Base-by-base conservation (phyloP, 2,797 vertebrate genomes). In the Cuniculus paca region DNA sequence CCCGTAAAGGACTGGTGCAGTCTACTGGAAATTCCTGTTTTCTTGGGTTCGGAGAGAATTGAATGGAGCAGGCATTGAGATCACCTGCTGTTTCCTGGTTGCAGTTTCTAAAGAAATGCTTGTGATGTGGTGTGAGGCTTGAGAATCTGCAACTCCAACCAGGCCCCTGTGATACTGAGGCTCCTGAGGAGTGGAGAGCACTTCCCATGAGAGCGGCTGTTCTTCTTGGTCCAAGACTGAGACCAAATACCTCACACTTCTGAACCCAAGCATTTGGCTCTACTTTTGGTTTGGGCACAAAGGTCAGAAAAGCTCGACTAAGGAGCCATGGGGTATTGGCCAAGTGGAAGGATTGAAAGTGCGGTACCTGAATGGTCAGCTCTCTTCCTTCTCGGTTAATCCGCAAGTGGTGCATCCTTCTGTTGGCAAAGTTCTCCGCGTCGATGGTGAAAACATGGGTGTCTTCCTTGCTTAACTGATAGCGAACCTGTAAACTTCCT, bases 401-500 rank as follows among this genome's bases (percentile, higher is more conserved):
- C 98, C 99, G 98, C 98, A 99, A 98, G 0, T 98, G 99, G 95
- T 99, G 99, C 54, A 99, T 98, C 58, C 98, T 99, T 58, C 99
- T 98, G 45, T 99, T 99, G 82, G 99, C 99, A 97, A 99, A 98
- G 97, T 99, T 99, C 68, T 98, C 98, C 65, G 97, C 98, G 50
- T 98, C 97, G 5, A 99, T 98, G 74, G 98, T 99, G 98, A 99
- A 99, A 72, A 99, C 98, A 52, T 99, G 99, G 0, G 98, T 98
- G 88, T 98, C 98, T 86, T 98, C 98, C 97, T 99, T 99, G 97
- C 98, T 99, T 36, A 99, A 98, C 88, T 98, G 99, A 97, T 99
- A 99, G 98, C 99, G 99, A 98, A 99, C 99, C 98, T 99, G 99
- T 98, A 99, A 98, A 97, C 99, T 99, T 98, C 99, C 99, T 99